These are phyloP conservation scores for Amiota communis DNA, from an alignment of 2,888 invertebrate genomes.

Conservation along the genomic window DNA sequence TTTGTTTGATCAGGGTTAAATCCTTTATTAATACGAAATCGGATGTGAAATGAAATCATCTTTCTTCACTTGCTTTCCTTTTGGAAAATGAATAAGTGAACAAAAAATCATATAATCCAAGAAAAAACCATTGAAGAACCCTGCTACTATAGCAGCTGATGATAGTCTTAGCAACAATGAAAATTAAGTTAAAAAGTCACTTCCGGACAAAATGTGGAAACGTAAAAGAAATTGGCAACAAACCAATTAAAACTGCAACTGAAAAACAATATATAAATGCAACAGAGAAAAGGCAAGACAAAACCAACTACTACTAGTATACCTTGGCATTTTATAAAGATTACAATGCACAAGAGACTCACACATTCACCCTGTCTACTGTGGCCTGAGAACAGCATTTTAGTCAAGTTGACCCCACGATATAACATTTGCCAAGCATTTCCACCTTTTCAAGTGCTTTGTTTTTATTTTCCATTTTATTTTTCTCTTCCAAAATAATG, in stretches of 20 bases:
- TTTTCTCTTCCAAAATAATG: not conserved
- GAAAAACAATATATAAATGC: slow-evolving; percentile 5
- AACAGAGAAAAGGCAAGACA: not conserved
- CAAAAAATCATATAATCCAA: not conserved
- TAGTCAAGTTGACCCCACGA: not conserved
- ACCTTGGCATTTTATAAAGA: no score
- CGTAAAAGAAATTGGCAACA: slow-evolving; percentile 5
- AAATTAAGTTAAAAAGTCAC: slow-evolving; percentile 17
- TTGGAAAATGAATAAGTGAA: not conserved
- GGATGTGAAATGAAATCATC: not conserved
- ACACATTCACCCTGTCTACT: not conserved
- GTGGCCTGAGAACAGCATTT: not conserved
- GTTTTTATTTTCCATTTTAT: not conserved
- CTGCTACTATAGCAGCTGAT: not conserved
- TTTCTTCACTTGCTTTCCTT: not conserved
- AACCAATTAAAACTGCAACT: slow-evolving; percentile 21
- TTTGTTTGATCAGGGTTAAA: not conserved
- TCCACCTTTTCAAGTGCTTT: not conserved
- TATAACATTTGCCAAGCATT: not conserved
- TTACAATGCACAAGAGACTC: no score
- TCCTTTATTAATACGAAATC: not conserved
- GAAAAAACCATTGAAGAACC: not conserved
- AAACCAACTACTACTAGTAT: not conserved
- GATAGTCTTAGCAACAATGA: not conserved
- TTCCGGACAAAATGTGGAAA: slow-evolving; percentile 11